Percentiles rank a stretch among this genome's conserved stretches.
Evolutionary conservation across 2,888 invertebrate genomes (phyloP).

Genomic region (Harmothoe impar): DNA sequence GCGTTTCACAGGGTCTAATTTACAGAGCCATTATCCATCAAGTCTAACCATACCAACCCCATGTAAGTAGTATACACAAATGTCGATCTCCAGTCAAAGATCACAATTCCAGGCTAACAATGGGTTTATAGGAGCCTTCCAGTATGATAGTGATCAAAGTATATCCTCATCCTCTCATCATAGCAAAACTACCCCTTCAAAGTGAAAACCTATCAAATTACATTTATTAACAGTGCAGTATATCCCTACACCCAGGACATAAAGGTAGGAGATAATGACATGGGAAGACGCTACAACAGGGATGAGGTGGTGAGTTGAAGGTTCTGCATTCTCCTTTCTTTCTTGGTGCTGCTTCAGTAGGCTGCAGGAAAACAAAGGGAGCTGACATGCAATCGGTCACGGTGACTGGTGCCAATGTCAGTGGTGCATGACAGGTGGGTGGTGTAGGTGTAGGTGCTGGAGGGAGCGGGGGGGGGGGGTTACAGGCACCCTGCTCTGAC

Average conservation of each 20-base stretch:
- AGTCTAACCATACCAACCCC: too few species aligned
- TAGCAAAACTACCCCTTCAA: conserved; percentile 22
- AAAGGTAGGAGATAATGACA: conserved; percentile 7
- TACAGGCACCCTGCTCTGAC: conserved; percentile 9
- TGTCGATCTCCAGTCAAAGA: too few species aligned
- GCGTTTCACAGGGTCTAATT: too few species aligned
- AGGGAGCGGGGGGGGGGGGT: neutral
- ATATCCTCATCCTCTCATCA: neutral
- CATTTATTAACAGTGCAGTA: neutral
- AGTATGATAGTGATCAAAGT: neutral
- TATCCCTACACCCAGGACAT: neutral
- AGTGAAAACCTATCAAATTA: conserved; percentile 48
- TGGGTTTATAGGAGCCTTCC: too few species aligned
- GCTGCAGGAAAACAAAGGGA: conserved; percentile 31
- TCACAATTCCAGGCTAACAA: too few species aligned
- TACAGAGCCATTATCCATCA: too few species aligned
- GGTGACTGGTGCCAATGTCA: conserved; percentile 34
- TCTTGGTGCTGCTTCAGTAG: neutral
- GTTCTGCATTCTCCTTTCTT: conserved; percentile 2
- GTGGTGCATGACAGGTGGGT: conserved; percentile 43
- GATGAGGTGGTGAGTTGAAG: conserved; percentile 19
- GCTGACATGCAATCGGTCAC: conserved; percentile 27
- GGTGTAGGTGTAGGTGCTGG: neutral
- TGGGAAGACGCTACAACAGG: neutral
- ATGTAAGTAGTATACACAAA: too few species aligned